Base-by-base conservation (phyloP, 2,888 invertebrate species). In the Metalampra italica region DNA sequence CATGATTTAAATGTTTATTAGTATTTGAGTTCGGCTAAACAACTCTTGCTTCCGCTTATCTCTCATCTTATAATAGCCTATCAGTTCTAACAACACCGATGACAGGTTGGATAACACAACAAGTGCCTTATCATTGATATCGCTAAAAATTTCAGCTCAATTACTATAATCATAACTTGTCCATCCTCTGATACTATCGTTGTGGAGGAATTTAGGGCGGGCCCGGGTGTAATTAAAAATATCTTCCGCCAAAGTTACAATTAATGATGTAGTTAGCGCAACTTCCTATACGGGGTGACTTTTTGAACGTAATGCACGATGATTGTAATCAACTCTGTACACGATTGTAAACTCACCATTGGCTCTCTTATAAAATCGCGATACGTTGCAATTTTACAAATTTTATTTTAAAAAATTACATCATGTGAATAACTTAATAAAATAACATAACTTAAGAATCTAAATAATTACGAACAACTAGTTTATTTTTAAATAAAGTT, bases 191-290 rank as follows among this genome's bases (percentile, higher is more conserved):
- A 67, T 72, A 59, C 49, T 48, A 67, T 68, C 63, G 43, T 47
- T 52, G 56, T 63, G 54, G 56, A 64, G 67, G 66, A 66, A 79
- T 81, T 71, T 68, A 76, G 71, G 74, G 63, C 70, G 64, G 51
- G 55, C 59, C 59, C 57, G 58, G 63, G 59, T 59, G 66, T 64
- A 75, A 73, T 79, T 73, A 77, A 70, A 64, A 62, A 52, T 62
- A 54, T 57, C 59, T 66, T 57, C 58, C 53, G 56, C 56, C 50
- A 62, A 68, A 74, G 71, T 65, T 62, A 72, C 55, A 52, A 34
- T n/a, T n/a, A n/a, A n/a, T n/a, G n/a, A 22, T 22, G 22, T 22
- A 22, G n/a, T n/a, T n/a, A n/a, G 22, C 22, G 5, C 22, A 22
- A 22, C 22, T 22, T n/a, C n/a, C n/a, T n/a, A n/a, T n/a, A n/a